Evolutionary conservation across 2,797 vertebrate genomes (phyloP).

Genomic region (Spinibarbus caldwelli): DNA sequence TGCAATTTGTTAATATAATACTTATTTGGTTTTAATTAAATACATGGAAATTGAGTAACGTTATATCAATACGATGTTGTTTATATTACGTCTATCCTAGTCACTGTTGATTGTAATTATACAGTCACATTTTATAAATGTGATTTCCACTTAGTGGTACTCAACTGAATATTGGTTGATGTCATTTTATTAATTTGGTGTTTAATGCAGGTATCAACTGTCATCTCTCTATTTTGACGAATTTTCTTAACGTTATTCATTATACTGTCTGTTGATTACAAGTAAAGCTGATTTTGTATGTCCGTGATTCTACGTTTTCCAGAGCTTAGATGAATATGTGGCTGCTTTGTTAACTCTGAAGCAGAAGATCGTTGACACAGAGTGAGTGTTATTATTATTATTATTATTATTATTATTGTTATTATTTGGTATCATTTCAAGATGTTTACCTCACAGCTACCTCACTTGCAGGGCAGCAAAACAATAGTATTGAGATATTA

Average conservation of each 20-base stretch:
- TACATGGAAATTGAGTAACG: background rate
- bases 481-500: background rate
- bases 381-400: constrained; percentile 82
- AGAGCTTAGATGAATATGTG: constrained; percentile 94
- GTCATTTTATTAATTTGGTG: background rate
- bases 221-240: background rate
- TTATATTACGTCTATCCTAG: background rate
- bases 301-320: constrained; percentile 50
- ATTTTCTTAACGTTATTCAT: background rate
- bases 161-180: background rate
- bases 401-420: background rate
- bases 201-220: background rate
- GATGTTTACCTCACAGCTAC: background rate
- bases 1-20: background rate
- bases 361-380: constrained; percentile 90
- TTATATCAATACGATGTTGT: background rate
- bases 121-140: background rate
- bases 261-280: background rate
- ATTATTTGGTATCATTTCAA: background rate
- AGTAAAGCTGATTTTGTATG: background rate
- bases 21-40: background rate
- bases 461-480: background rate
- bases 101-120: background rate
- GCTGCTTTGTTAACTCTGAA: constrained; percentile 90
- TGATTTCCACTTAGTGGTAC: background rate